phyloP scores from a whole-genome alignment of 2,797 vertebrate genomes.

The Hydrolagus colliei region DNA sequence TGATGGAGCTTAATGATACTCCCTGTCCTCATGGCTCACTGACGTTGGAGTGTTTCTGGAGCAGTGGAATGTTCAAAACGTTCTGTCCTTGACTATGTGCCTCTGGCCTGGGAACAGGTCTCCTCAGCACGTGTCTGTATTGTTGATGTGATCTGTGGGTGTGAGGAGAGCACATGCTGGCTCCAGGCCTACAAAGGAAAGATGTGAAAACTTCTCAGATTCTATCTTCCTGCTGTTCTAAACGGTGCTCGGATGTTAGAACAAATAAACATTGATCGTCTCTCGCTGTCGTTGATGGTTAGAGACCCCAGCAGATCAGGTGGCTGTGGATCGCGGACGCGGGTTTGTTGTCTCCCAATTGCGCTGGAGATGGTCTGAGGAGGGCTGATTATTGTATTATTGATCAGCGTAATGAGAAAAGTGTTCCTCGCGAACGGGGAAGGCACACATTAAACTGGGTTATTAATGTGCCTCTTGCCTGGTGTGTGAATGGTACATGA shows the following conservation, averaged over 20 bases:
- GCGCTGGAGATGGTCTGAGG: no score
- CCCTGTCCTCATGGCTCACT: no score
- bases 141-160: neutral
- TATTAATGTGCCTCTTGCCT: neutral
- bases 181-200: neutral
- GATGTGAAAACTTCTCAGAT: constrained; percentile 12
- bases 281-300: neutral
- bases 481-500: neutral
- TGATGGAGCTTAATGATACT: no score
- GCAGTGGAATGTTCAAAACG: no score
- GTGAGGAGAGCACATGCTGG: neutral
- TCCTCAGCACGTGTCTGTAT: no score
- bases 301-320: neutral
- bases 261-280: neutral
- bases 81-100: no score
- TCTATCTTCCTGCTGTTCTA: neutral
- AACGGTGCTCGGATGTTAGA: neutral
- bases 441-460: neutral
- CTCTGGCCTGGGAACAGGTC: no score
- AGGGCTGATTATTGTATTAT: neutral
- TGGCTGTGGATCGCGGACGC: neutral
- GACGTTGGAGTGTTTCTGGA: no score
- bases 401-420: neutral
- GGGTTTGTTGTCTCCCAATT: neutral
- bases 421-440: neutral